Conservation (phyloP, 2,888 invertebrate species). For the Drosophila subsilvestris region DNA sequence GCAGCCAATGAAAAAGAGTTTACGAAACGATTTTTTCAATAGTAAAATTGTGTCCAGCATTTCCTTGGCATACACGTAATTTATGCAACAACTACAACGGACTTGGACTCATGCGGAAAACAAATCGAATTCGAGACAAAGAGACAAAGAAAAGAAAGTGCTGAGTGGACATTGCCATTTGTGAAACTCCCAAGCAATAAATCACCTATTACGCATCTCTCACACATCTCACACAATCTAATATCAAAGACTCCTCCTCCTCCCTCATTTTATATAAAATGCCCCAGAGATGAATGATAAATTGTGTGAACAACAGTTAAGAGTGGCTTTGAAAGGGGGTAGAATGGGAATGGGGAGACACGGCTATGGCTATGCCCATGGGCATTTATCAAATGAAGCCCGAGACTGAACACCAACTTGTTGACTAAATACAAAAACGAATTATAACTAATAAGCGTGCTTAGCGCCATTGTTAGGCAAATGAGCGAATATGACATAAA, state of each 20-base stretch:
- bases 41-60: conserved; percentile 25
- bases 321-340: neutral
- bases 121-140: conserved; percentile 21
- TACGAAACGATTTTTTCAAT: conserved; percentile 28
- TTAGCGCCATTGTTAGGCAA: conserved; percentile 69
- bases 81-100: conserved; percentile 25
- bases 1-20: conserved; percentile 22
- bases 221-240: conserved; percentile 13
- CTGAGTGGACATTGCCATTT: conserved; percentile 28
- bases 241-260: conserved; percentile 19
- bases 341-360: conserved; percentile 28
- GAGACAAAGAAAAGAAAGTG: conserved; percentile 29
- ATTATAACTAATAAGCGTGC: conserved; percentile 67
- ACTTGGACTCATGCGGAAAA: conserved; percentile 24
- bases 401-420: conserved; percentile 39
- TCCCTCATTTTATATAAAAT: conserved; percentile 13
- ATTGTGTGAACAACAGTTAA: conserved; percentile 62
- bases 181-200: conserved; percentile 20
- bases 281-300: conserved; percentile 47
- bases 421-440: conserved; percentile 58
- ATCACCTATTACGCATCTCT: conserved; percentile 22
- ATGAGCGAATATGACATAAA: conserved; percentile 53
- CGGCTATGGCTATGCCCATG: conserved; percentile 6
- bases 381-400: conserved; percentile 52
- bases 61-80: conserved; percentile 16